Evolutionary conservation across 2,797 vertebrate genomes (phyloP), one percentile per base, ranked within the genome.

Genomic region (Malacoctenus gilli): DNA sequence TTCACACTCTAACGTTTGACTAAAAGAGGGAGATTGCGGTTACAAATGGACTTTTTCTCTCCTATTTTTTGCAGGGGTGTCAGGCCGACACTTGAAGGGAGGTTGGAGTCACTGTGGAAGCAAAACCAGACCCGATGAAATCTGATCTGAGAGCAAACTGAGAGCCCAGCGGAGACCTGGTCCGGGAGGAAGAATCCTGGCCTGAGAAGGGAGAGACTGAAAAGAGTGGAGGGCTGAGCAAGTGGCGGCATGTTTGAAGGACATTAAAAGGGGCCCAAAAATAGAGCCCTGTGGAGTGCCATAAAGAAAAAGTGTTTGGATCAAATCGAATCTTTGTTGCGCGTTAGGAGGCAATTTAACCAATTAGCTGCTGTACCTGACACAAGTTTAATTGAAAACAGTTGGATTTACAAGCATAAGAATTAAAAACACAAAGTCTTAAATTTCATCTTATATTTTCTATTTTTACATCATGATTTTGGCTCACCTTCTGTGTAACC

Each of bases 51-150:
- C 52, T 56, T 62, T 19, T n/a, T n/a, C n/a, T n/a, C n/a, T n/a
- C n/a, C n/a, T n/a, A n/a, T n/a, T n/a, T 41, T 51, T 65, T 13
- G 4, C 52, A 49, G 46, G 31, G 36, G 58, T 53, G 22, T 48
- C n/a, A n/a, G 11, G 25, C 6, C 9, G 25, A 28, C 25, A 28
- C 25, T 6, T 25, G 23, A 8, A 25, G 25, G 25, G 25, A 28
- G 25, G 5, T 21, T 13, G 11, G 38, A 5, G 38, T 19, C 13
- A 16, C 16, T 4, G 5, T 41, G 14, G 8, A 8, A 42, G 34
- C 19, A 67, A n/a, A 10, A 58, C 18, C 20, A 38, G 4, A 47
- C 30, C 16, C 16, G 25, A 28, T 28, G 25, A 28, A 28, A 28
- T 9, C 25, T 4, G 25, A 28, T 28, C 25, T 9, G 25, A 48